Conservation (phyloP, 2,888 invertebrate genomes). For the Lysandra bellargus region DNA sequence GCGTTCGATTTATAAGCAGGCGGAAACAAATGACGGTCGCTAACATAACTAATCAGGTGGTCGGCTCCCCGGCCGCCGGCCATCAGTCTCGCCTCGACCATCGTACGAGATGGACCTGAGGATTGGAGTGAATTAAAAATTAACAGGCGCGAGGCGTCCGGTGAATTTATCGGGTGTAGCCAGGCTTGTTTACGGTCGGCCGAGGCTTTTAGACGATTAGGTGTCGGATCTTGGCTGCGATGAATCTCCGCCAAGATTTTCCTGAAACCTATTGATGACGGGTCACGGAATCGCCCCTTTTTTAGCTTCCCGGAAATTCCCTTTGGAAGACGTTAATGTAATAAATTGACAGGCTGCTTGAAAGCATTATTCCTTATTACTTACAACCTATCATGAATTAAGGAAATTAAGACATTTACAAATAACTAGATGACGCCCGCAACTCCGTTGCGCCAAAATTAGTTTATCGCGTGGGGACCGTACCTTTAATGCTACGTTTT, state of each 20-base stretch:
- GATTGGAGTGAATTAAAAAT: conserved; percentile 69
- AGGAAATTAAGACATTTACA: not conserved
- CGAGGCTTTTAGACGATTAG: conserved; percentile 64
- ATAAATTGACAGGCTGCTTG: not conserved
- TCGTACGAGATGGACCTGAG: conserved; percentile 58
- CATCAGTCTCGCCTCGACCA: conserved; percentile 72
- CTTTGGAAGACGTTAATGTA: not conserved
- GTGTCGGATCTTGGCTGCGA: conserved; percentile 42
- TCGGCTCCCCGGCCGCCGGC: conserved; percentile 55
- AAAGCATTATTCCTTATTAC: not conserved
- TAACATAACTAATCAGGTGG: conserved; percentile 70
- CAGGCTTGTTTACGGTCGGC: conserved; percentile 63
- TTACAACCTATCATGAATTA: not conserved
- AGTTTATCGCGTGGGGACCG: too few species aligned
- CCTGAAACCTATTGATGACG: conserved; percentile 23
- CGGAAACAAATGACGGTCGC: conserved; percentile 74
- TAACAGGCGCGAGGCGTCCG: conserved; percentile 56
- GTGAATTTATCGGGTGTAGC: conserved; percentile 62
- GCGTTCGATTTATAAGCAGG: conserved; percentile 66
- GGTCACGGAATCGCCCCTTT: not conserved
- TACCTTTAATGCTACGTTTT: too few species aligned
- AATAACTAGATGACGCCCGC: too few species aligned
- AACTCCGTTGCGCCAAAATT: too few species aligned
- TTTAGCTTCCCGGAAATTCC: not conserved
- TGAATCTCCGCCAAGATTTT: conserved; percentile 29